Evolutionary conservation across 2,888 invertebrate genomes (phyloP).

Genomic region (Hymenopus coronatus): DNA sequence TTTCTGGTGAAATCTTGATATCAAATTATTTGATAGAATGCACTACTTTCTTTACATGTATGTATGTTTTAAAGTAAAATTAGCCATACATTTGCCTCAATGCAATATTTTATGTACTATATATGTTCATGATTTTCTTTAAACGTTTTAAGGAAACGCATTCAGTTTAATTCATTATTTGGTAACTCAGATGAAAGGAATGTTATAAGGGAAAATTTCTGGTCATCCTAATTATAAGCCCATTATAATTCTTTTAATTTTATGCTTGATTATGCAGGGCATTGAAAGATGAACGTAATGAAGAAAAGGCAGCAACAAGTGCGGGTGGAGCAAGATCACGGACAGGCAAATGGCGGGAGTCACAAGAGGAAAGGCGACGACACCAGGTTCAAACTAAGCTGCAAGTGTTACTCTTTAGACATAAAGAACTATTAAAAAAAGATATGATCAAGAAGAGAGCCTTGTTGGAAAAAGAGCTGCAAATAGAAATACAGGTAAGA

Average conservation of each 20-base stretch:
- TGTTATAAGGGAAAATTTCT: no score
- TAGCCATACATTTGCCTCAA: no score
- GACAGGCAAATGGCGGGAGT: conserved; percentile 45
- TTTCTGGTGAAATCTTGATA: no score
- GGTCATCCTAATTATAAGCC: no score
- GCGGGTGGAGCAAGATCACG: conserved; percentile 37
- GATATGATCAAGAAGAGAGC: conserved; percentile 90
- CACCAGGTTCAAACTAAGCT: conserved; percentile 56
- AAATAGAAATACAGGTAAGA: conserved; percentile 79
- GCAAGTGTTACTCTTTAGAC: conserved; percentile 75
- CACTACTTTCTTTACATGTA: no score
- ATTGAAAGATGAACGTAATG: conserved; percentile 8
- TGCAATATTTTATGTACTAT: no score
- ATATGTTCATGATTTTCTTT: no score
- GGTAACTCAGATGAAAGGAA: no score
- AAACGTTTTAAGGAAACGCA: no score
- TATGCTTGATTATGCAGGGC: background rate
- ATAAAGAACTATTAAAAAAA: conserved; percentile 89
- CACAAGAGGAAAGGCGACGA: conserved; percentile 54
- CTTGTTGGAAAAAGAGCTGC: conserved; percentile 82
- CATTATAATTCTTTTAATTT: background rate
- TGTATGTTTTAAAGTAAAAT: no score
- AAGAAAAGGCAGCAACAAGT: conserved; percentile 12
- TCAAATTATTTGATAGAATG: no score
- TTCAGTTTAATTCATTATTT: no score